Evolutionary conservation across 1,140 invertebrate species (phyloP), one percentile per base, ranked within the genome.

Genomic region (Aphidius ervi): DNA sequence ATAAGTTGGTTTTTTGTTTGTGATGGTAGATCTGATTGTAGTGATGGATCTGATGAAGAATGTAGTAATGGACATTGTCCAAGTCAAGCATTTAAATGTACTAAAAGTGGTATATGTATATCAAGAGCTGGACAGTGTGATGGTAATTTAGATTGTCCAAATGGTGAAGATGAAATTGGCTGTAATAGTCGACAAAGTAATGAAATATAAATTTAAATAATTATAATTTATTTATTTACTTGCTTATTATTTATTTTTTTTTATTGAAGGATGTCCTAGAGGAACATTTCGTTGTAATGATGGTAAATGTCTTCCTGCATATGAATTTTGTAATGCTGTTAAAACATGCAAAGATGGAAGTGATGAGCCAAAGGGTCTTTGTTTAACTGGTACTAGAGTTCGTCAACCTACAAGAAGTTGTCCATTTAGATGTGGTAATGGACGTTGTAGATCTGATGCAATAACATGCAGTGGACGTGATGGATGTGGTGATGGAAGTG

Each of bases 1-100:
- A 94, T 97, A 68, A 91, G 89, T 67, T 90, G 89, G 85, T 92
- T 91, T 77, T 97, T 95, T 79, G 88, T 94, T 0, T 98, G 95
- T 78, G 94, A 97, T 75, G 92, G 92, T n/a, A 85, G 91, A 64
- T 83, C 85, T 57, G 93, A 96, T 72, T 96, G 94, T 73, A 77
- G 82, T 4, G 94, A 95, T 73, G 88, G 87, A 9, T 91, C 90
- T 0, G 92, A 94, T 72, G 92, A 95, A 74, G 87, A 87, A 69
- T 92, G 89, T 70, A 74, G 70, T 42, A 72, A 73, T 5, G 60
- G 58, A 49, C 52, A 59, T 42, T 84, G 82, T 65, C 82, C 83
- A 3, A n/a, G 55, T 4, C 84, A 88, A 64, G 82, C 89, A 2
- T 91, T 91, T 79, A 81, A 80, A 2, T 89, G 88, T 67, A 73